Conservation (phyloP, 2,888 invertebrate species). For the Malthinus flaveolus region DNA sequence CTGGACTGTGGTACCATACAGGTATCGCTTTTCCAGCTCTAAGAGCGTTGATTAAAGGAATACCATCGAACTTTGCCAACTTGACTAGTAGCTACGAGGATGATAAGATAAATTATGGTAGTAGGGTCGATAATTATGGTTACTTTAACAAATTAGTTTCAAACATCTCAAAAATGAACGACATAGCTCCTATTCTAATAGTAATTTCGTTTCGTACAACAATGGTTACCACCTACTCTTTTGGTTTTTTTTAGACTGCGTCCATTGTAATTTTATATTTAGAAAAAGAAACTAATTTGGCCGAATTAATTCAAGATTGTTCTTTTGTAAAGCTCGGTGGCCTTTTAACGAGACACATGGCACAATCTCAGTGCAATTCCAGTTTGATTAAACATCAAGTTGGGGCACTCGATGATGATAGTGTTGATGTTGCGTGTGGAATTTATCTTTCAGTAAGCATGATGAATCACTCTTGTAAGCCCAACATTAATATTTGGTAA, state of each 20-base stretch:
- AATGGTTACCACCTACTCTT: no score
- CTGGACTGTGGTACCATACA: constrained; percentile 67
- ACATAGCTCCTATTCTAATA: constrained; percentile 70
- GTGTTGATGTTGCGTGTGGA: constrained; percentile 66
- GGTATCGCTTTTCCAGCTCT: constrained; percentile 82
- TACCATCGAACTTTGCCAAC: constrained; percentile 47
- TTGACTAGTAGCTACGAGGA: constrained; percentile 52
- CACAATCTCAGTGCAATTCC: constrained; percentile 61
- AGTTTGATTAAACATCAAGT: neutral
- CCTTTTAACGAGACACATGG: constrained; percentile 72
- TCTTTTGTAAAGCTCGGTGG: constrained; percentile 59
- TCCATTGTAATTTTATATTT: constrained; percentile 69
- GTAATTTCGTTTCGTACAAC: constrained; percentile 54
- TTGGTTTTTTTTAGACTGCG: constrained; percentile 60
- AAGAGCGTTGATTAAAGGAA: constrained; percentile 64
- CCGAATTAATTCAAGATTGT: constrained; percentile 42
- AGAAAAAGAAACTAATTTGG: constrained; percentile 66
- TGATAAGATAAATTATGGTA: constrained; percentile 53
- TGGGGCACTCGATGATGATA: constrained; percentile 42
- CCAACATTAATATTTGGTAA: constrained; percentile 76
- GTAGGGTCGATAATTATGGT: constrained; percentile 58
- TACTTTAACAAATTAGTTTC: constrained; percentile 73
- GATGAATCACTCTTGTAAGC: constrained; percentile 92
- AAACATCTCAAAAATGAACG: constrained; percentile 70
- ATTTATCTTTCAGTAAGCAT: constrained; percentile 86